These are phyloP conservation scores for Otus scops DNA, from an alignment of 2,797 vertebrate species.

Conservation along the genomic window DNA sequence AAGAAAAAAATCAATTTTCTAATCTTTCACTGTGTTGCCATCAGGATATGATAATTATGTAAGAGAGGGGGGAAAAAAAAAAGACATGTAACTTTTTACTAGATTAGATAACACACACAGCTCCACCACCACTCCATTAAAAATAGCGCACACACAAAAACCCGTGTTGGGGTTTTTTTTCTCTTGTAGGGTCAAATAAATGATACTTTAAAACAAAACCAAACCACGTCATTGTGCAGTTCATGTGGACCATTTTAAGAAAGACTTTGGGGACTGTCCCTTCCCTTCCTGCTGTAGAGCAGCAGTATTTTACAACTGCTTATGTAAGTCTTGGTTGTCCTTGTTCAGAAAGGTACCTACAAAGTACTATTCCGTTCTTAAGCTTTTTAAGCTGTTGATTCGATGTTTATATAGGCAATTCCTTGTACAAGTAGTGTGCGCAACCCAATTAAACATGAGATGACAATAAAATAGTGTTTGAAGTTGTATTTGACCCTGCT, in stretches of 20 bases:
- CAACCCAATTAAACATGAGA: neutral
- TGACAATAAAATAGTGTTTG: neutral
- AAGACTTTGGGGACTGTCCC: neutral
- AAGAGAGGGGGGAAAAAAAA: neutral
- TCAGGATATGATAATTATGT: conserved; percentile 1
- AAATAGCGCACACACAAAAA: neutral
- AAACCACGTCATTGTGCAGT: neutral
- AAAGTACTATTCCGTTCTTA: neutral
- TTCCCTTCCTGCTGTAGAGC: neutral
- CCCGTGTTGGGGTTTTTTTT: neutral
- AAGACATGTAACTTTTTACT: neutral
- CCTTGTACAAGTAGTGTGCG: neutral
- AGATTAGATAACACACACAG: conserved; percentile 19
- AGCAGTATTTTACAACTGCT: neutral
- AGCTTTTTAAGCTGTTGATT: neutral
- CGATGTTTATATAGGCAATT: neutral
- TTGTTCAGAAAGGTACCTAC: neutral
- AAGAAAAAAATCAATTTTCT: neutral
- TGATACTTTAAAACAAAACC: neutral
- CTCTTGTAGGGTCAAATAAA: neutral
- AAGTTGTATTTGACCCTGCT: neutral
- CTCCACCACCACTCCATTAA: conserved; percentile 7
- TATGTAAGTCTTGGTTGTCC: neutral
- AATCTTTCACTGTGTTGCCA: neutral
- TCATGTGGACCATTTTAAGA: neutral